These are phyloP conservation scores for Drosophila merina DNA, from an alignment of 2,888 invertebrate species.

Conservation along the genomic window DNA sequence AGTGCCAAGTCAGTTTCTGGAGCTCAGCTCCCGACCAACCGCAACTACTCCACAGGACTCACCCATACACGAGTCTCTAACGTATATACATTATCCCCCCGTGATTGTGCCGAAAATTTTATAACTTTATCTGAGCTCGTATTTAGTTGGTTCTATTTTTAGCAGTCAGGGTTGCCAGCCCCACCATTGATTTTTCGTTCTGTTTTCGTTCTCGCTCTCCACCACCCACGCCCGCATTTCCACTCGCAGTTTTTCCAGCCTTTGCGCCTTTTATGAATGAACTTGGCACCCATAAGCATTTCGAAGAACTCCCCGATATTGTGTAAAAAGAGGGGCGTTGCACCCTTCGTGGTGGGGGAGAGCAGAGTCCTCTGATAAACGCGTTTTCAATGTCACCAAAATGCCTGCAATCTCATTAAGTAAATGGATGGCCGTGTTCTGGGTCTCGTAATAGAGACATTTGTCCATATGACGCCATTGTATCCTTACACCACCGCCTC, in stretches of 20 bases:
- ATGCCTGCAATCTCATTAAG: constrained; percentile 69
- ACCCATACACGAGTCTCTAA: not conserved
- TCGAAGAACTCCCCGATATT: constrained; percentile 33
- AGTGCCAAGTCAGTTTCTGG: constrained; percentile 52
- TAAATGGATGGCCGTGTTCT: constrained; percentile 69
- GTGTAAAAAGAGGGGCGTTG: constrained; percentile 35
- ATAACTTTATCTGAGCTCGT: constrained; percentile 39
- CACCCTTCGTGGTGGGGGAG: constrained; percentile 27
- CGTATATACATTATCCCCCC: not conserved
- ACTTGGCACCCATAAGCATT: constrained; percentile 57
- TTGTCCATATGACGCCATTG: constrained; percentile 71
- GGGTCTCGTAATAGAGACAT: constrained; percentile 58
- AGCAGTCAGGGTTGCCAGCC: constrained; percentile 30
- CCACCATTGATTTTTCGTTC: constrained; percentile 54
- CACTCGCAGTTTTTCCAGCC: constrained; percentile 18
- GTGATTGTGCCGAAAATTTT: constrained; percentile 41
- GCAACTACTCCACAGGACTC: constrained; percentile 3
- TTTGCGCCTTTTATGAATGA: constrained; percentile 70
- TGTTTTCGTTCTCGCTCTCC: constrained; percentile 6
- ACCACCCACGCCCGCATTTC: not conserved
- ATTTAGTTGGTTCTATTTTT: constrained; percentile 37
- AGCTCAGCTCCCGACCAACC: constrained; percentile 36
- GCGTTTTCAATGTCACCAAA: constrained; percentile 61
- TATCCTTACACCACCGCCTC: constrained; percentile 36
- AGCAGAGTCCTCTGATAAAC: constrained; percentile 41